Percentiles rank a stretch among this genome's conserved stretches.
Conservation (phyloP, 2,888 invertebrate genomes). For the Odontomyia ornata region DNA sequence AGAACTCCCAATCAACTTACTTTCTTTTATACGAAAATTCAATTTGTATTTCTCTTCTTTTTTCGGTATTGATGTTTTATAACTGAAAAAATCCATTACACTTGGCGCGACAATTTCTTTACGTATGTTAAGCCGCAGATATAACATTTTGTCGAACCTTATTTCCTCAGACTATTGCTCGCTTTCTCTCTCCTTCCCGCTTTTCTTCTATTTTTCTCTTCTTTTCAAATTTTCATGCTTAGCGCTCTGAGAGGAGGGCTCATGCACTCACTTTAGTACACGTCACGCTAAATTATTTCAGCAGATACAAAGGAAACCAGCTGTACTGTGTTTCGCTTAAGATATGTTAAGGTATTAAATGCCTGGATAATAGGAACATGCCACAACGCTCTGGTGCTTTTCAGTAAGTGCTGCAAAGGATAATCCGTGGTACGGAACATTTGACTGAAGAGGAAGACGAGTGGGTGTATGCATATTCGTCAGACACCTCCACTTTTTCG, state of each 20-base stretch:
- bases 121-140: neutral
- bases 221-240: too few species aligned
- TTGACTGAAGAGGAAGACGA: too few species aligned
- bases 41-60: slow-evolving; percentile 42
- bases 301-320: neutral
- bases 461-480: too few species aligned
- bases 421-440: too few species aligned
- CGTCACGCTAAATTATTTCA: slow-evolving; percentile 2
- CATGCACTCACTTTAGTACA: neutral
- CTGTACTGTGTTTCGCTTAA: neutral
- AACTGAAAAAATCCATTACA: slow-evolving; percentile 46
- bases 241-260: too few species aligned
- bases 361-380: neutral
- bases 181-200: too few species aligned
- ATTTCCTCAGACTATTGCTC: too few species aligned
- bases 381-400: neutral
- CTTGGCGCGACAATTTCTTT: neutral
- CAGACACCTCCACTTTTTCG: too few species aligned
- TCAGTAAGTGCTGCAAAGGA: too few species aligned
- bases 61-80: slow-evolving; percentile 43
- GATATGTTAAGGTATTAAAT: neutral
- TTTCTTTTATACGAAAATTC: slow-evolving; percentile 24
- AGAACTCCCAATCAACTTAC: neutral
- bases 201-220: neutral
- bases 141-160: too few species aligned